Conservation (phyloP, 1,140 invertebrate species). For the Ruditapes philippinarum region DNA sequence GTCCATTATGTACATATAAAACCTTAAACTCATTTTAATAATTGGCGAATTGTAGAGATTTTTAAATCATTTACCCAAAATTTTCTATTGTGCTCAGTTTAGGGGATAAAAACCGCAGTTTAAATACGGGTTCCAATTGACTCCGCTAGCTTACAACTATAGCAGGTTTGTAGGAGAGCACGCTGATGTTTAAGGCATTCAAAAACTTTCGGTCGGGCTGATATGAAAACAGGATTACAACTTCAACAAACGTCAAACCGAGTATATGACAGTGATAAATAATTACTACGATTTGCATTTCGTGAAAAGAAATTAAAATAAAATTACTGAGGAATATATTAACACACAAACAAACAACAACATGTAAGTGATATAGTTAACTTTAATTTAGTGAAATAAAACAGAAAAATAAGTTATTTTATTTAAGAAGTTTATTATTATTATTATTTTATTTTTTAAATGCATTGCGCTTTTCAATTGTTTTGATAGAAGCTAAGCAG, state of each 20-base stretch:
- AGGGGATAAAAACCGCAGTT: background rate
- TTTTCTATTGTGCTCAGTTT: background rate
- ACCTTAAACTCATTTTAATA: slow-evolving; percentile 1
- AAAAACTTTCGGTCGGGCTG: slow-evolving; percentile 3
- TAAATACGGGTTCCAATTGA: background rate
- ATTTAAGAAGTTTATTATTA: too few relatives aligned
- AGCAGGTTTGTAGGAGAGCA: background rate
- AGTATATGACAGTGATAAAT: too few relatives aligned
- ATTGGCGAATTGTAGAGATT: slow-evolving; percentile 36
- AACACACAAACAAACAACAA: too few relatives aligned
- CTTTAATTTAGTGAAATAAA: too few relatives aligned
- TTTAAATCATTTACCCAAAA: slow-evolving; percentile 26
- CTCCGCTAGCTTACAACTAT: background rate
- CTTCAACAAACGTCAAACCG: background rate
- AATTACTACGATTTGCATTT: too few relatives aligned
- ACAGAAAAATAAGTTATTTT: too few relatives aligned
- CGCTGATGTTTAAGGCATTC: background rate
- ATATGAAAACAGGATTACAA: background rate
- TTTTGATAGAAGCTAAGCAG: too few relatives aligned
- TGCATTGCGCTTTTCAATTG: too few relatives aligned
- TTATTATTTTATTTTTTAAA: too few relatives aligned
- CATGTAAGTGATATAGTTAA: too few relatives aligned
- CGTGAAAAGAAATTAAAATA: too few relatives aligned
- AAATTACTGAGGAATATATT: too few relatives aligned
- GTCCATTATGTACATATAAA: slow-evolving; percentile 42